A percentile compares a stretch with the other conserved stretches of the same genome.
Evolutionary conservation across 1,140 invertebrate genomes (phyloP).

Genomic region (roundworm (Caenorhabditis elegans)): WBcel235 BX284605.5:12883001-12883500

Average conservation of each 20-base stretch:
- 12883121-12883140: constrained; percentile 53
- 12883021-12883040: constrained; percentile 55
- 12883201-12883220: constrained; percentile 59
- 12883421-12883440: too few species aligned
- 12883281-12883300: too few species aligned
- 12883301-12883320: too few species aligned
- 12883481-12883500: background rate
- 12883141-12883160: constrained; percentile 46
- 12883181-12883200: constrained; percentile 58
- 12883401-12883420: too few species aligned
- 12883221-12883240: constrained; percentile 54
- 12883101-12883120: constrained; percentile 54
- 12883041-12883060: constrained; percentile 52
- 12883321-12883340: too few species aligned
- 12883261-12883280: too few species aligned
- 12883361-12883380: too few species aligned
- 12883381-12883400: too few species aligned
- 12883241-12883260: constrained; percentile 35
- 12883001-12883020: constrained; percentile 53
- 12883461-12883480: background rate
- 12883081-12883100: constrained; percentile 58
- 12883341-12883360: too few species aligned
- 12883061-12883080: constrained; percentile 54
- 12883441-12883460: too few species aligned
- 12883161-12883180: constrained; percentile 52